These are phyloP conservation scores for Acanthococcus lagerstroemiae DNA, from an alignment of 2,888 invertebrate species.

Conservation along the genomic window DNA sequence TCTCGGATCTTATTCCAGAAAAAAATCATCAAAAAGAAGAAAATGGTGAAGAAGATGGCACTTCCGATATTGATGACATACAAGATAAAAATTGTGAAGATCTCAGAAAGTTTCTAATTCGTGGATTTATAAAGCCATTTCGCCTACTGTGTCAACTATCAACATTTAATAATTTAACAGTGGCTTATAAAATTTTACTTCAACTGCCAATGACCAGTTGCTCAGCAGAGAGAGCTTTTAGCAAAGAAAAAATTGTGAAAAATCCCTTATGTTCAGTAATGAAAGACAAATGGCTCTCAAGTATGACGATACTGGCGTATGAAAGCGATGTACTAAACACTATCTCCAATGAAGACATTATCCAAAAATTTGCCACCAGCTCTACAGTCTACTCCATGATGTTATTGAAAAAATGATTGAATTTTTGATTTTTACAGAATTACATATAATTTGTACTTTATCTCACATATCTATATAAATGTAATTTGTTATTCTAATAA, in stretches of 20 bases:
- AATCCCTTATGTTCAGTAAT: background rate
- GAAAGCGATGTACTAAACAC: background rate
- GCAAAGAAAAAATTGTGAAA: slow-evolving; percentile 2
- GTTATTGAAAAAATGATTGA: slow-evolving; percentile 1
- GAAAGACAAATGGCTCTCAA: slow-evolving; percentile 2
- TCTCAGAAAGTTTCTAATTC: background rate
- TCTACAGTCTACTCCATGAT: background rate
- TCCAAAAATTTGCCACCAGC: background rate
- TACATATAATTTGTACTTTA: background rate
- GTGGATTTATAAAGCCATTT: slow-evolving; percentile 4
- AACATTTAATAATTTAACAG: background rate
- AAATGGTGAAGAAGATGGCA: background rate
- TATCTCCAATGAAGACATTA: background rate
- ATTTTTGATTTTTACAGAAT: background rate
- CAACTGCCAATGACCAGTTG: background rate
- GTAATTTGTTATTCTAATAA: background rate
- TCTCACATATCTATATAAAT: background rate
- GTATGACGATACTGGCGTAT: background rate
- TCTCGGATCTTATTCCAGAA: background rate
- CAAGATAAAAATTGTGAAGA: background rate
- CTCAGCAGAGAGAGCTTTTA: background rate
- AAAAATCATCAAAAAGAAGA: slow-evolving; percentile 6
- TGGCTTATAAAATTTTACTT: background rate
- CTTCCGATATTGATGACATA: background rate
- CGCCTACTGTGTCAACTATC: background rate